phyloP scores from a whole-genome alignment of 2,113 vertebrate species.

The Laticauda colubrina region DNA sequence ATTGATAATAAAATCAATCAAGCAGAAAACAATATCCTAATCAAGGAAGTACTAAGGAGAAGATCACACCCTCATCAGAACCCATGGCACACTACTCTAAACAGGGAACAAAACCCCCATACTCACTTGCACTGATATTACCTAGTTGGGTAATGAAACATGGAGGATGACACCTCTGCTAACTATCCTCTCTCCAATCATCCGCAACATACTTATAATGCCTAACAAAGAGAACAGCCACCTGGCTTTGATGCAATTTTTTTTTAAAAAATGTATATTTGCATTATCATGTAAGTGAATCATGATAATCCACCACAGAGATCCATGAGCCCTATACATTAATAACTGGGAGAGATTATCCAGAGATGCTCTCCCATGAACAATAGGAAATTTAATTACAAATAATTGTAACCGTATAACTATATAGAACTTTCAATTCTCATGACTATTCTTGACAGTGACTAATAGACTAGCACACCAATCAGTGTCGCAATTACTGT shows the following conservation, averaged over 20 bases:
- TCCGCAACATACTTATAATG: background rate
- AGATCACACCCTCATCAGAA: background rate
- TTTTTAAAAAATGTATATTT: background rate
- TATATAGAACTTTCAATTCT: background rate
- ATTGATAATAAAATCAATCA: background rate
- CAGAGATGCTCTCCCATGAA: background rate
- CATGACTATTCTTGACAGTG: slow-evolving; percentile 5
- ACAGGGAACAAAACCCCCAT: background rate
- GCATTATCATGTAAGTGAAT: background rate
- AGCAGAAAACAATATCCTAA: background rate
- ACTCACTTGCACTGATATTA: background rate
- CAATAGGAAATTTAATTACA: background rate
- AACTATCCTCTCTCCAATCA: background rate
- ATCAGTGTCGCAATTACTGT: slow-evolving; percentile 5
- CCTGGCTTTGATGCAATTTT: background rate
- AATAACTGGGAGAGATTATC: background rate
- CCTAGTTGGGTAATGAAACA: background rate
- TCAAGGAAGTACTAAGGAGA: background rate
- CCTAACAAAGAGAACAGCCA: background rate
- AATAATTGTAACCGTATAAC: background rate
- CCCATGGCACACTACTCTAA: background rate
- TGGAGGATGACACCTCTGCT: background rate
- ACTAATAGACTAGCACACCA: background rate
- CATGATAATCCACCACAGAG: background rate
- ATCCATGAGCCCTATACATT: background rate